These are phyloP conservation scores for Tiliacea citrago DNA, from an alignment of 2,888 invertebrate genomes.

Conservation along the genomic window DNA sequence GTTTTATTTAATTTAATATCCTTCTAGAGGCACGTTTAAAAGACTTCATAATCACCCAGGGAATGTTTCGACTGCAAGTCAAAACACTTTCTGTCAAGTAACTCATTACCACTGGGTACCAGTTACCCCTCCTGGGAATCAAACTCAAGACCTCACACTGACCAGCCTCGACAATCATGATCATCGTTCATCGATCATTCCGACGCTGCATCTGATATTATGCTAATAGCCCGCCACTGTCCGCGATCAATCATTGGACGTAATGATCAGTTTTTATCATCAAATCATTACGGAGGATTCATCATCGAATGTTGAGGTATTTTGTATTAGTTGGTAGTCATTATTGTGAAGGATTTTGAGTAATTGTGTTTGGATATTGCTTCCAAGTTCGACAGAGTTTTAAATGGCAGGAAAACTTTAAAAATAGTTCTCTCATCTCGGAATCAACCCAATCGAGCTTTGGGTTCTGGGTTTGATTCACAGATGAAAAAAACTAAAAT, in stretches of 20 bases:
- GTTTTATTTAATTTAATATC: too few relatives aligned
- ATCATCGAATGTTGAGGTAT: conserved; percentile 33
- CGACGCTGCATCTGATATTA: conserved; percentile 52
- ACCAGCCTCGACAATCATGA: conserved; percentile 34
- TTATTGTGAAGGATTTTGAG: background rate
- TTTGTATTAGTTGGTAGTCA: conserved; percentile 29
- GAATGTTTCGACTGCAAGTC: background rate
- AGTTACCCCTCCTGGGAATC: background rate
- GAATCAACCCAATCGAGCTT: too few relatives aligned
- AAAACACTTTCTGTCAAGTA: background rate
- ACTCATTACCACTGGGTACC: too few relatives aligned
- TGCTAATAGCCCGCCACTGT: conserved; percentile 30
- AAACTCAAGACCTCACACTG: conserved; percentile 35
- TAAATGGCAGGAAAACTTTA: background rate
- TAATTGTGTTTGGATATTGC: background rate
- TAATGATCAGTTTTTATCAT: conserved; percentile 59
- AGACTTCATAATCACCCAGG: too few relatives aligned
- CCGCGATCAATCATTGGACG: conserved; percentile 47
- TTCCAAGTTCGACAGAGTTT: background rate
- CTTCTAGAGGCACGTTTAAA: too few relatives aligned
- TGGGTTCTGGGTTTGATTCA: background rate
- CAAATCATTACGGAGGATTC: conserved; percentile 1
- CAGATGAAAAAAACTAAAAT: background rate
- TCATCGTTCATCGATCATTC: conserved; percentile 45
- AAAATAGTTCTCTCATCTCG: background rate